A percentile compares a stretch with the other conserved stretches of the same genome.
Evolutionary conservation across 2,888 invertebrate species (phyloP).

Genomic region (Pseudococcus longispinus): DNA sequence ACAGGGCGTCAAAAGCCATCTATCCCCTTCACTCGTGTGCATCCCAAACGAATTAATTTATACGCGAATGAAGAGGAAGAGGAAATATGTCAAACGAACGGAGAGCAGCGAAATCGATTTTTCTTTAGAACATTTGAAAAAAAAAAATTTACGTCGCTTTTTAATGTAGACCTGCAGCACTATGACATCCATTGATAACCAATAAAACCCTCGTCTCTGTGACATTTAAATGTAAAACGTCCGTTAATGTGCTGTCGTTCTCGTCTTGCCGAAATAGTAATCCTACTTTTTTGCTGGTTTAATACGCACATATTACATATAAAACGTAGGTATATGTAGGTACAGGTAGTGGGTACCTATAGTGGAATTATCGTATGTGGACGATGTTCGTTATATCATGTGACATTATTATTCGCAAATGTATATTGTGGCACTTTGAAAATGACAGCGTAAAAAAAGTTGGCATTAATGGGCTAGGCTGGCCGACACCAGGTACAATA

Average conservation of each 20-base stretch:
- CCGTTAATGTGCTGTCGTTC: conserved; percentile 39
- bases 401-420: background rate
- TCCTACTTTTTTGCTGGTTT: conserved; percentile 1
- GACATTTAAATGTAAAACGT: conserved; percentile 46
- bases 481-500: background rate
- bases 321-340: background rate
- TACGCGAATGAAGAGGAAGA: background rate
- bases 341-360: background rate
- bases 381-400: background rate
- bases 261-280: conserved; percentile 8
- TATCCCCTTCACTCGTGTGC: too few relatives aligned
- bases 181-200: conserved; percentile 41
- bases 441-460: background rate
- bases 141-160: background rate
- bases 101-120: background rate
- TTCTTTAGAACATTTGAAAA: background rate
- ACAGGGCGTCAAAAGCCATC: too few relatives aligned
- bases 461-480: background rate
- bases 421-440: background rate
- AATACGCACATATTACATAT: background rate
- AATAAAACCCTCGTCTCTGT: conserved; percentile 44
- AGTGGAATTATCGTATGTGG: too few relatives aligned
- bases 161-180: background rate
- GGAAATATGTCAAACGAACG: background rate
- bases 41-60: too few relatives aligned